Evolutionary conservation across 2,113 vertebrate genomes (phyloP), one percentile per base, ranked within the genome.

Genomic region (Bubo bubo): DNA sequence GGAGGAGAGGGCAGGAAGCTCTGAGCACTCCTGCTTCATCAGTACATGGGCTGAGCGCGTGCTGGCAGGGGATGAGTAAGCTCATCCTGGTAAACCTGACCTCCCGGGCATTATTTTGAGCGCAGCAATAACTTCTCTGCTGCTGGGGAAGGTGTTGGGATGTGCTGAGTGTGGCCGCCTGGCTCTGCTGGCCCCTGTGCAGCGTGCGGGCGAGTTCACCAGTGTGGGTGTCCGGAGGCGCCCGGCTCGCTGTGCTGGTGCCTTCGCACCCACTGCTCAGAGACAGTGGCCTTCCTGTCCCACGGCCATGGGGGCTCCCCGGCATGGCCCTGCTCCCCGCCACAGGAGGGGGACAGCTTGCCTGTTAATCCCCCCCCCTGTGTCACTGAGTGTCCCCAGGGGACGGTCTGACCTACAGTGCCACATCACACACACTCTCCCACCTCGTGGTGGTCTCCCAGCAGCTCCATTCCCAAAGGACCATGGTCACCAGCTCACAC

Each of bases 151-250:
- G 79, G 56, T 26, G 84, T 17, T 2, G 6, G 39, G 39, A 21
- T 49, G 67, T 76, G 79, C 83, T 8, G 37, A 58, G 60, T 2
- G 32, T 8, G 52, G 87, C n/a, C 35, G 64, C 28, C 30, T 2
- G 0, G 34, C 41, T 75, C 24, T 75, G 68, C 30, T 1, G 2
- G 56, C 30, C 23, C 35, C n/a, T 0, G 0, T 8, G 2, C 49
- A 76, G 80, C 72, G 35, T 4, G 0, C 12, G 60, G 50, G 17
- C 0, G 7, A 19, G 12, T 53, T 81, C 53, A 6, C 34, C 37
- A 10, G 49, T 1, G 8, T 2, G 2, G 49, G 28, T 64, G 62
- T 30, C 67, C 5, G 3, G 26, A 74, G 37, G 26, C 4, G 4
- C 47, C 49, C n/a, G 58, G 28, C 52, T 89, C 0, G 0, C 37